These are phyloP conservation scores for Xanthorhoe spadicearia DNA, from an alignment of 2,888 invertebrate genomes.

Conservation along the genomic window DNA sequence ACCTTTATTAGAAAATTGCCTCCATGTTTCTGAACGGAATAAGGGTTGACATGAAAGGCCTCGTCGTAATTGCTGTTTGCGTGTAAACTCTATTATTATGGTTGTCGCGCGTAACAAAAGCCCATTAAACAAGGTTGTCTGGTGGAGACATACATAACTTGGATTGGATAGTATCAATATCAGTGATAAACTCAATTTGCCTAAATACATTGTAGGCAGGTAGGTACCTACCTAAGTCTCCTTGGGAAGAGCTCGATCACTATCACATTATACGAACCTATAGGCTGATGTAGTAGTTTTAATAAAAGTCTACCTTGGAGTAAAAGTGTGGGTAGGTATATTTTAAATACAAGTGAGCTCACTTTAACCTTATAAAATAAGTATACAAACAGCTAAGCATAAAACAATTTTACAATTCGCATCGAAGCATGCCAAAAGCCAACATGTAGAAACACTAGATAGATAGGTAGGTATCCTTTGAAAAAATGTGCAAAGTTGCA, in stretches of 20 bases:
- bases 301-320: constrained; percentile 7
- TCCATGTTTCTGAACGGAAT: constrained; percentile 60
- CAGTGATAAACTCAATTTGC: constrained; percentile 1
- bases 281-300: too few relatives aligned
- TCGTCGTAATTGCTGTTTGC: constrained; percentile 64
- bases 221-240: too few relatives aligned
- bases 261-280: not conserved
- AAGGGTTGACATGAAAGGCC: constrained; percentile 65
- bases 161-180: not conserved
- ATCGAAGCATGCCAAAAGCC: not conserved
- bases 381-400: constrained; percentile 3
- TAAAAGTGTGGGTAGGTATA: constrained; percentile 16
- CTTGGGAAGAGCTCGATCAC: not conserved
- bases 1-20: constrained; percentile 65
- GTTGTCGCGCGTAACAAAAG: constrained; percentile 55
- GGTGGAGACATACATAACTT: not conserved
- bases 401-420: constrained; percentile 2
- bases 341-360: constrained; percentile 17
- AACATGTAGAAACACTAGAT: not conserved
- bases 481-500: too few relatives aligned
- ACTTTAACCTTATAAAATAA: constrained; percentile 7
- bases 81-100: constrained; percentile 65
- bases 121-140: constrained; percentile 48
- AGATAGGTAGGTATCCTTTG: too few relatives aligned
- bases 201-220: not conserved